Percentiles rank a stretch among this genome's conserved stretches.
Conservation (phyloP, 2,888 invertebrate genomes). For the Limnephilus marmoratus region DNA sequence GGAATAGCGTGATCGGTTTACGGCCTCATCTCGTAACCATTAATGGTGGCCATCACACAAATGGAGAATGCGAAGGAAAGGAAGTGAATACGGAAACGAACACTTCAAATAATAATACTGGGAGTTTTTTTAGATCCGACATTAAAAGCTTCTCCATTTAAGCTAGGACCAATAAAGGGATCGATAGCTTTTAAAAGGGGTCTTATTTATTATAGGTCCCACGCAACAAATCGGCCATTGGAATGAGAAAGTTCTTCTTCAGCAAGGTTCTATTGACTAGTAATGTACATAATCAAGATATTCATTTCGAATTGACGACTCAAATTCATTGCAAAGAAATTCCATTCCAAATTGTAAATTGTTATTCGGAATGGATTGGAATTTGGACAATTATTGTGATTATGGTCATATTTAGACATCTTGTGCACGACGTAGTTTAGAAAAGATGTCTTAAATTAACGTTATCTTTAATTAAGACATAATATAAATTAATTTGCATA, state of each 20-base stretch:
- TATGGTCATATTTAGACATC: too few species aligned
- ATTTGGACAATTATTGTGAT: too few species aligned
- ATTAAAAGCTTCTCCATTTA: background rate
- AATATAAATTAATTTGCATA: too few species aligned
- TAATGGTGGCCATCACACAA: background rate
- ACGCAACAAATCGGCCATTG: background rate
- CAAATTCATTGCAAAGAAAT: background rate
- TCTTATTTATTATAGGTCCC: background rate
- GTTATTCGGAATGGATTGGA: too few species aligned
- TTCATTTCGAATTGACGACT: background rate
- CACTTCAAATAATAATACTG: background rate
- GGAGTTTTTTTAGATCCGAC: background rate
- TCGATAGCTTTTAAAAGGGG: background rate
- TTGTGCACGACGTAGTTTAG: too few species aligned
- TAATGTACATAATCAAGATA: background rate
- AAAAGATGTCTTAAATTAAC: too few species aligned
- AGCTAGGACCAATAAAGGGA: background rate
- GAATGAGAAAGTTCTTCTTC: background rate
- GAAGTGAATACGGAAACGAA: background rate
- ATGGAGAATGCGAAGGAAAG: constrained; percentile 2
- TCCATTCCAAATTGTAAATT: too few species aligned
- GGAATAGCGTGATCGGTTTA: background rate
- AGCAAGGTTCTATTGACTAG: background rate
- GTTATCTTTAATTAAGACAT: too few species aligned
- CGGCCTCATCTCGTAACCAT: background rate